phyloP scores from a whole-genome alignment of 2,113 vertebrate genomes.

The Euleptes europaea region DNA sequence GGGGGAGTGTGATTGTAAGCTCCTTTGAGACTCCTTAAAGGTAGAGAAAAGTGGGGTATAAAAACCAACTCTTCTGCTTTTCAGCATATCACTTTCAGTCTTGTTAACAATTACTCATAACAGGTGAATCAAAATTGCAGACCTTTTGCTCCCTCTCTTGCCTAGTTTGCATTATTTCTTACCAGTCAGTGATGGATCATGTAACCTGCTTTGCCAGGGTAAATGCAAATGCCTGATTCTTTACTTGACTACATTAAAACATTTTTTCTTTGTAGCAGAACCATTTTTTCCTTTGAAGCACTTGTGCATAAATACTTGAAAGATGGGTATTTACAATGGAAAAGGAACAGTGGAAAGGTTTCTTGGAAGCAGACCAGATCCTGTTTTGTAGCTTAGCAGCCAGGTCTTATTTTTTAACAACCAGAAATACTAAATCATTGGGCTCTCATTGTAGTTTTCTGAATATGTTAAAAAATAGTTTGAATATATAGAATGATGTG shows the following conservation, averaged over 20 bases:
- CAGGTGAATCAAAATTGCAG: background rate
- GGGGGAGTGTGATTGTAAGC: too few relatives aligned
- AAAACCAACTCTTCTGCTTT: too few relatives aligned
- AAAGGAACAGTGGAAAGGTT: background rate
- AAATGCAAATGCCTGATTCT: background rate
- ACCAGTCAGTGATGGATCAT: background rate
- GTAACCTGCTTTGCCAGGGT: background rate
- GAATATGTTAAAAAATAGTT: slow-evolving; percentile 18
- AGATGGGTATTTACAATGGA: background rate
- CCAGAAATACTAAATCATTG: slow-evolving; percentile 19
- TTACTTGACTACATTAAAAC: background rate
- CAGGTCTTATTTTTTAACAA: slow-evolving; percentile 19
- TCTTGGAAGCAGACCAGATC: slow-evolving; percentile 24
- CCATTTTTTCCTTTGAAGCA: background rate
- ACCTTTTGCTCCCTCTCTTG: too few relatives aligned
- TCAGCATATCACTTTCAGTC: background rate
- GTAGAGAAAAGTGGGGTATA: too few relatives aligned
- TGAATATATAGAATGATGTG: background rate
- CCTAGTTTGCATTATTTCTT: background rate
- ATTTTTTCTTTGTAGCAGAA: background rate
- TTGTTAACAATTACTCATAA: background rate
- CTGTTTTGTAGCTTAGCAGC: background rate
- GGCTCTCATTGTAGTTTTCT: slow-evolving; percentile 22
- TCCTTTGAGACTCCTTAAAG: too few relatives aligned
- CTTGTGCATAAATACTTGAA: slow-evolving; percentile 1